Base-by-base conservation (phyloP, 2,888 invertebrate genomes). In the Phoronis australis region DNA sequence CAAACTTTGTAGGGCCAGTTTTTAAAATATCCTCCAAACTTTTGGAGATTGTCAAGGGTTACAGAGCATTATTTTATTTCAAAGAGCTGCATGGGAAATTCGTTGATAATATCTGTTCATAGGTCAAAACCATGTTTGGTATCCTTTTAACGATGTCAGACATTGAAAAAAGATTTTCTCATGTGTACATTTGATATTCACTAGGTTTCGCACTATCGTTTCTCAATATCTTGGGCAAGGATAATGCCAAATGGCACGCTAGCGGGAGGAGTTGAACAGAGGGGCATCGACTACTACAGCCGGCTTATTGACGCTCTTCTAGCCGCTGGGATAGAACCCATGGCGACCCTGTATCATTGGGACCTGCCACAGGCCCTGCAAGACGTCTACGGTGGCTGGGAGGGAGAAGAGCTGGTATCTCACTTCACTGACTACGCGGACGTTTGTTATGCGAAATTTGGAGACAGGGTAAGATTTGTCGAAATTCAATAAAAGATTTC, bases 201-300 rank as follows among this genome's bases (percentile, higher is more conserved):
- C n/a, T n/a, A 67, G 67, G 64, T 67, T 3, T 56, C 55, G 9
- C 64, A 68, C 47, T 75, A 74, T 55, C 72, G 80, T 31, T 79
- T 80, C 56, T 79, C 79, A 1, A 64, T 80, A 27, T 83, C 87
- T 0, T 90, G 90, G 90, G 76, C 86, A 0, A 79, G 90, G 43
- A 80, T 90, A 41, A 76, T 89, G 56, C 88, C 89, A 0, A 82
- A 80, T 12, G 89, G 72, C 15, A 65, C 67, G 0, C 25, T 52
- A 6, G 49, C 46, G 1, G 47, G 41, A 1, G 57, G 56, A 1
- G 42, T 88, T 21, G 91, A 87, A 68, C 77, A 81, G 37, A n/a
- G n/a, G n/a, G 91, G 88, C 20, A 80, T 91, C 12, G 78, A 83
- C 50, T 88, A 89, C 75, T 92, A 92, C 72, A 85, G 83, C 64